These are phyloP conservation scores for Oncorhynchus nerka DNA, from an alignment of 2,113 vertebrate genomes.

Conservation along the genomic window DNA sequence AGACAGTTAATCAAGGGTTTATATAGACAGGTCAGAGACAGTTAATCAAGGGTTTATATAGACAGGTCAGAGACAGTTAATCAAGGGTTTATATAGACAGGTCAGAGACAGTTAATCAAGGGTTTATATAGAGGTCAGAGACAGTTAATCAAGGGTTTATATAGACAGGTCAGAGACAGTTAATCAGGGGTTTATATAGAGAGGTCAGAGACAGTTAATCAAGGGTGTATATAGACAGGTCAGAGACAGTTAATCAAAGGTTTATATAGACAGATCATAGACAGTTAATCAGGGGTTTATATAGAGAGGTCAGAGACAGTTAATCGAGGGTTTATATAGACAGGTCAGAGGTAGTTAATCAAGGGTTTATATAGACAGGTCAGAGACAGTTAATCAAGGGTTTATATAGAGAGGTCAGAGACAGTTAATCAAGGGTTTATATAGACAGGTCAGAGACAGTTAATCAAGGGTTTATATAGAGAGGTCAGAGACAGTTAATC, in stretches of 20 bases:
- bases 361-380: not conserved
- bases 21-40: conserved; percentile 1
- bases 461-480: conserved; percentile 3
- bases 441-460: not conserved
- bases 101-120: not conserved
- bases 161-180: not conserved
- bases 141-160: not conserved
- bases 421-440: conserved; percentile 3
- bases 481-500: not conserved
- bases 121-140: not conserved
- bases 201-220: not conserved
- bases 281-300: not conserved
- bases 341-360: not conserved
- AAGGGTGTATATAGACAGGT: not conserved
- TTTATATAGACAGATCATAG: not conserved
- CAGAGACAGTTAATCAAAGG: not conserved
- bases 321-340: not conserved
- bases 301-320: conserved; percentile 2
- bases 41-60: conserved; percentile 1
- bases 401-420: not conserved
- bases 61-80: not conserved
- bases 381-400: not conserved
- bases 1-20: not conserved
- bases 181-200: not conserved
- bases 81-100: not conserved